Percentiles rank a stretch among this genome's conserved stretches.
phyloP scores from a whole-genome alignment of 2,797 vertebrate genomes.

The Glyptemys insculpta region DNA sequence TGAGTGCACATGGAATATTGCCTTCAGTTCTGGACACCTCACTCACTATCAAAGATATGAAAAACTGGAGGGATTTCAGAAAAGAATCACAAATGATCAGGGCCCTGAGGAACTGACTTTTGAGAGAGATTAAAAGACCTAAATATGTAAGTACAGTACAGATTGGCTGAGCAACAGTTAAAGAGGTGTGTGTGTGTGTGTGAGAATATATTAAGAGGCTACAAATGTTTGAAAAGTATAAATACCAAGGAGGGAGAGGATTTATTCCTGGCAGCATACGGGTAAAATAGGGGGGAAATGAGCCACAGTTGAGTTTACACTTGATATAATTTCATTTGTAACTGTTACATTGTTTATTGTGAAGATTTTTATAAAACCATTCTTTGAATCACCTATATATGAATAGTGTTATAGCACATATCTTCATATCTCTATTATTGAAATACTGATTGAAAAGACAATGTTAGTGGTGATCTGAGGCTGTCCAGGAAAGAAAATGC shows the following conservation, averaged over 20 bases:
- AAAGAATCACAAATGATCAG: fast-evolving
- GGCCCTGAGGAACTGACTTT: background rate
- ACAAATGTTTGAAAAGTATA: background rate
- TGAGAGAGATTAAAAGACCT: background rate
- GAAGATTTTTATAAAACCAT: background rate
- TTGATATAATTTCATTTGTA: background rate
- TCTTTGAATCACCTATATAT: background rate
- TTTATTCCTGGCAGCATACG: too few relatives aligned
- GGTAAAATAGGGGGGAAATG: background rate
- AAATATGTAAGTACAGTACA: background rate
- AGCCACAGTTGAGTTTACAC: background rate
- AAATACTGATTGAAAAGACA: background rate
- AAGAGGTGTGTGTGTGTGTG: background rate
- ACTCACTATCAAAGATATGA: background rate
- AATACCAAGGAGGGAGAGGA: too few relatives aligned
- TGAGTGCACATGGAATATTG: background rate
- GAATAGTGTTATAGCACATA: background rate
- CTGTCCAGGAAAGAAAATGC: background rate
- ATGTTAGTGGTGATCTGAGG: background rate
- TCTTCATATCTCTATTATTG: background rate
- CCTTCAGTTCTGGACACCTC: background rate
- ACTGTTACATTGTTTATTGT: background rate
- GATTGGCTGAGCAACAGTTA: background rate
- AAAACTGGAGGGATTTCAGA: background rate
- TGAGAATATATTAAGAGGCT: background rate